These are phyloP conservation scores for Aspiorhynchus laticeps DNA, from an alignment of 2,113 vertebrate genomes.

Conservation along the genomic window DNA sequence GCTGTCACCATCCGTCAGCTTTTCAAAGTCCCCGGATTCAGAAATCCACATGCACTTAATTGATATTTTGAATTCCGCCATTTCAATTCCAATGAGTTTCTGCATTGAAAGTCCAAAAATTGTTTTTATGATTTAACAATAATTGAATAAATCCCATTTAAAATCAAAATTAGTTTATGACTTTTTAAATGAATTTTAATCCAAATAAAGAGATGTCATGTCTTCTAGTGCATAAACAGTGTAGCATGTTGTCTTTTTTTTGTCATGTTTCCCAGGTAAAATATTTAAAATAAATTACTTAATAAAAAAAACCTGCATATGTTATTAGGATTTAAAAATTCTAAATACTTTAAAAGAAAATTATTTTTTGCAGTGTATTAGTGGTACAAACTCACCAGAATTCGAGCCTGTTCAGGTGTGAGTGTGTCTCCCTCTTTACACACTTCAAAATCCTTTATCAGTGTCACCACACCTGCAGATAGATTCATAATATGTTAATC, in stretches of 20 bases:
- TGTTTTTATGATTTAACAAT: background rate
- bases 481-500: background rate
- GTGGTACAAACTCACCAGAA: conserved; percentile 83
- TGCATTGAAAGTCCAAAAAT: conserved; percentile 60
- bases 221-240: background rate
- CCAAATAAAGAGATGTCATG: background rate
- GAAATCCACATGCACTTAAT: conserved; percentile 92
- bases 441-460: conserved; percentile 86
- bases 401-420: conserved; percentile 90
- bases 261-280: too few species aligned
- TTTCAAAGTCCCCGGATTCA: conserved; percentile 84
- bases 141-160: background rate
- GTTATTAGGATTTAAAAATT: too few species aligned
- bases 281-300: too few species aligned
- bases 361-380: background rate
- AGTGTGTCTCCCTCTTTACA: conserved; percentile 91
- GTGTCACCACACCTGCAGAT: conserved; percentile 85
- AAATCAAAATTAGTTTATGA: background rate
- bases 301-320: too few species aligned
- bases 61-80: conserved; percentile 91
- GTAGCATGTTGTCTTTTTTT: too few species aligned
- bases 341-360: background rate
- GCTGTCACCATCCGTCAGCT: conserved; percentile 65
- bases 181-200: background rate
- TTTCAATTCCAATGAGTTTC: conserved; percentile 92